Evolutionary conservation across 2,888 invertebrate genomes (phyloP), one percentile per base, ranked within the genome.

Genomic region (Drosophila planitibia): DNA sequence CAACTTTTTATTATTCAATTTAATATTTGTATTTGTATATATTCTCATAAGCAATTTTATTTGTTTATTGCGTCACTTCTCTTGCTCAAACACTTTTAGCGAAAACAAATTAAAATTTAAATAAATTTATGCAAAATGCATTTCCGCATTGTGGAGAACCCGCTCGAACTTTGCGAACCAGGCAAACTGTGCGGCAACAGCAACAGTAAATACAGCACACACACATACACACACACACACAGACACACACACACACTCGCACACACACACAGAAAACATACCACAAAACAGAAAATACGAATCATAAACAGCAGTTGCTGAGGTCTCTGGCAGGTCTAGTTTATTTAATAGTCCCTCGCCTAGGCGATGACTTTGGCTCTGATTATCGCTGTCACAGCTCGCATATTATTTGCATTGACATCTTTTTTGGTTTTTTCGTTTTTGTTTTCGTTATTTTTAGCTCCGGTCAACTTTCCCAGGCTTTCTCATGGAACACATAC

Each of bases 391-490:
- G 49, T 33, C 44, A 32, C 41, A 41, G 30, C 9, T 73, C 53
- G 28, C 22, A 22, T 35, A 19, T 64, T 33, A 47, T 32, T 28
- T 58, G 52, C 55, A 77, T 61, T 70, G 76, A 75, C 64, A 64
- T 65, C 57, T 68, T 74, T 59, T 60, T 44, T 5, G 2, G 16
- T 9, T 4, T 16, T 16, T 60, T 44, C 12, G 7, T 22, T 9
- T 16, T 22, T 9, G 52, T 22, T 53, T 53, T 32, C 30, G 6
- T 22, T 33, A 54, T 28, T 47, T 47, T 47, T 47, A 30, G 35
- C 41, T n/a, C 66, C 22, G 39, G 25, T 52, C 61, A 67, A 70
- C 77, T 78, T 78, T 78, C 78, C 64, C 77, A 76, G 65, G 70
- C 77, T 77, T 77, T 75, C 81, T 62, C 65, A 68, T 58, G 14